A percentile compares a stretch with the other conserved stretches of the same genome.
phyloP scores from a whole-genome alignment of 2,797 vertebrate species.

The Hoplostethus atlanticus region DNA sequence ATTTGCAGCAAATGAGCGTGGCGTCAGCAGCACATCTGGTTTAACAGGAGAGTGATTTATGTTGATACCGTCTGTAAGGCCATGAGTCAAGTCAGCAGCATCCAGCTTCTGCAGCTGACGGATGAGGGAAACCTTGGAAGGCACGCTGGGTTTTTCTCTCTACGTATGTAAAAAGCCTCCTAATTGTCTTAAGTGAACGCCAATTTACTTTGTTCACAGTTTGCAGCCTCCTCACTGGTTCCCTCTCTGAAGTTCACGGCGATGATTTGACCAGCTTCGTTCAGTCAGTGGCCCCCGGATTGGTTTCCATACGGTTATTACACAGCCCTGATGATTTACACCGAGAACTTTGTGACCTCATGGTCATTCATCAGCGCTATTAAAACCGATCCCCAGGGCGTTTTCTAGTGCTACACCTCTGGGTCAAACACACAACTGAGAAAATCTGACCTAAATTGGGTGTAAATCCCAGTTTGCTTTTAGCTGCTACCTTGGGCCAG shows the following conservation, averaged over 20 bases:
- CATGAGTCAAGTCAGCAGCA: conserved; percentile 7
- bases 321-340: conserved; percentile 5
- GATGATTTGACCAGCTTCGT: neutral
- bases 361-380: conserved; percentile 17
- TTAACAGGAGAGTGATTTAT: conserved; percentile 26
- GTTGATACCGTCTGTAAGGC: neutral
- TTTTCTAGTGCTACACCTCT: conserved; percentile 10
- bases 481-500: neutral
- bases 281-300: neutral
- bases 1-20: neutral
- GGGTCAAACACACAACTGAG: neutral
- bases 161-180: neutral
- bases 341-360: conserved; percentile 24
- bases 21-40: conserved; percentile 9
- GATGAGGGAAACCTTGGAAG: conserved; percentile 19
- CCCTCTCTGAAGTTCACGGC: neutral
- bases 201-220: too few species aligned
- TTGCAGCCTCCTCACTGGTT: neutral
- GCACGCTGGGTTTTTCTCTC: neutral
- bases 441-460: conserved; percentile 9
- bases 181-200: neutral
- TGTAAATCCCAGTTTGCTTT: conserved; percentile 24
- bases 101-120: conserved; percentile 4
- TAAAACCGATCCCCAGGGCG: neutral
- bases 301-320: neutral